Percentiles rank a stretch among this genome's conserved stretches.
Conservation (phyloP, 2,113 vertebrate species). For the Patagioenas fasciata region DNA sequence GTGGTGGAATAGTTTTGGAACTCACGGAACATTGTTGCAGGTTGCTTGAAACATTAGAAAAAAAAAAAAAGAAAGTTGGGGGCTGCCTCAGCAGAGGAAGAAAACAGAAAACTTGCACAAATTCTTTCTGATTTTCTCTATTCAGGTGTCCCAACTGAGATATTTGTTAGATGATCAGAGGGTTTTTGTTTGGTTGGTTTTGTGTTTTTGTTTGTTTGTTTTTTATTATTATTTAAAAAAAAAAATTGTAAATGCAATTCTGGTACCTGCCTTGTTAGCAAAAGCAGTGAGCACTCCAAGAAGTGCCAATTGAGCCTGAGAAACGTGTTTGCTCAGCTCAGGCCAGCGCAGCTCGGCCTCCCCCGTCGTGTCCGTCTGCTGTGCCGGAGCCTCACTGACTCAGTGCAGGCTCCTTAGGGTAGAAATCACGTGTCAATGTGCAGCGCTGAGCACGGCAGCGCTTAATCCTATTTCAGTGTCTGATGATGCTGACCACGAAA, state of each 20-base stretch:
- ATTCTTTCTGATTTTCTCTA: not conserved
- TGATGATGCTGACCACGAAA: not conserved
- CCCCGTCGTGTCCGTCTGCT: not conserved
- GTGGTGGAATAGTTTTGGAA: not conserved
- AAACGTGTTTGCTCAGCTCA: not conserved
- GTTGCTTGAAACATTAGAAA: not conserved
- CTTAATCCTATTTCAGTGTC: slow-evolving; percentile 39
- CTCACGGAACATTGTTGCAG: not conserved
- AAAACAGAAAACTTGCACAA: not conserved
- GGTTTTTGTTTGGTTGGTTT: not conserved
- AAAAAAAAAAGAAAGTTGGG: not conserved
- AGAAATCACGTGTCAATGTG: not conserved
- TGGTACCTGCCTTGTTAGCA: not conserved
- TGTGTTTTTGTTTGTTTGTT: not conserved
- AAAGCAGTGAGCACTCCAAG: not conserved
- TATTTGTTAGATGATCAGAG: not conserved
- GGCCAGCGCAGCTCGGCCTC: not conserved
- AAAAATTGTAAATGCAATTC: not conserved
- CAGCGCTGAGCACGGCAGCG: not conserved
- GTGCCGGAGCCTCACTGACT: not conserved
- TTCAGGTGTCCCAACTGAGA: not conserved
- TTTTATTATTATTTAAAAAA: too few relatives aligned
- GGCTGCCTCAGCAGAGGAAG: not conserved
- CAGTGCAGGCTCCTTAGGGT: slow-evolving; percentile 26
- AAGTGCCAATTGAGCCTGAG: not conserved